Percentiles rank a stretch among this genome's conserved stretches.
These are phyloP conservation scores for Zaprionus davidi DNA, from an alignment of 1,140 invertebrate species.

Conservation along the genomic window DNA sequence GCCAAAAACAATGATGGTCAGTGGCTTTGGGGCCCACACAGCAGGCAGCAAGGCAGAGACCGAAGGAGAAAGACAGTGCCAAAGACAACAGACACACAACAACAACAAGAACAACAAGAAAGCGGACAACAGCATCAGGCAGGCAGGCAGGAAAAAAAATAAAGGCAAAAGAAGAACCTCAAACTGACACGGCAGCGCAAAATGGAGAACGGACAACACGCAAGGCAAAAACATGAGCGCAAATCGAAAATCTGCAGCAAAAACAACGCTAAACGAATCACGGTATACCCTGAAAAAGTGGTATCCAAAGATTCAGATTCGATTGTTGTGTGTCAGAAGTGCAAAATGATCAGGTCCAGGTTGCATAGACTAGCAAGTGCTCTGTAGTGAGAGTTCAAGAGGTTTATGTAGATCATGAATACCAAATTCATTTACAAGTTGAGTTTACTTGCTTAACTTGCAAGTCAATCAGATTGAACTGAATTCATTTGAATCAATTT, in stretches of 20 bases:
- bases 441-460: neutral
- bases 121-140: neutral
- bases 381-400: neutral
- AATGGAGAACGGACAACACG: slow-evolving; percentile 12
- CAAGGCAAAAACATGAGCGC: slow-evolving; percentile 13
- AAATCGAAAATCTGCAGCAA: slow-evolving; percentile 16
- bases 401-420: neutral
- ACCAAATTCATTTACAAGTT: neutral
- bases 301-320: neutral
- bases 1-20: slow-evolving; percentile 80
- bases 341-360: neutral
- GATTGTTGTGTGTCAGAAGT: neutral
- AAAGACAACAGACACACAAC: slow-evolving; percentile 49
- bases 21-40: slow-evolving; percentile 17
- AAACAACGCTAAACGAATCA: slow-evolving; percentile 17
- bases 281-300: slow-evolving; percentile 19
- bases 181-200: slow-evolving; percentile 37
- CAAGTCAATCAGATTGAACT: neutral
- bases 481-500: neutral
- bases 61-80: slow-evolving; percentile 54
- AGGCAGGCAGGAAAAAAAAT: slow-evolving; percentile 4
- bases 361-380: neutral
- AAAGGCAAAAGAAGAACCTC: slow-evolving; percentile 25
- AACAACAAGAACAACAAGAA: neutral
- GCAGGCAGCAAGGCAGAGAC: slow-evolving; percentile 20